These are phyloP conservation scores for Rhinoptilus africanus DNA, from an alignment of 2,113 vertebrate genomes.

Conservation along the genomic window DNA sequence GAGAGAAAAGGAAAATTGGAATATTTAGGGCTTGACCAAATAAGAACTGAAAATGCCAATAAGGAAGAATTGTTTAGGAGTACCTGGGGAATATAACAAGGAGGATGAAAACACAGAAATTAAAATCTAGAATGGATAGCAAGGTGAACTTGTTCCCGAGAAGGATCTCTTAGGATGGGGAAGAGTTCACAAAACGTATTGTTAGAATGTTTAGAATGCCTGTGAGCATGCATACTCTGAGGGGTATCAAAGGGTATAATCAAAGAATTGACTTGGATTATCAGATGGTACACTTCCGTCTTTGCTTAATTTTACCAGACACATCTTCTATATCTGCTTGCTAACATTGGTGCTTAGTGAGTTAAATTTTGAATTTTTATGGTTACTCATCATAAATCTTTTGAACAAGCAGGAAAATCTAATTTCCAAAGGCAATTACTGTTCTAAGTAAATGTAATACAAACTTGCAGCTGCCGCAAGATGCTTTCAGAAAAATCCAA, in stretches of 20 bases:
- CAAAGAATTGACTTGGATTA: background rate
- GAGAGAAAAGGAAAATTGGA: background rate
- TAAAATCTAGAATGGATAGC: background rate
- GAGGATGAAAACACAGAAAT: background rate
- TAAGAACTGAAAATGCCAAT: background rate
- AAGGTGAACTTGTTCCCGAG: background rate
- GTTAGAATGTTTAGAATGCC: background rate
- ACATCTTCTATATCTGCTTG: background rate
- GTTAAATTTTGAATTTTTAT: slow-evolving; percentile 35
- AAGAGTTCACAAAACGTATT: background rate
- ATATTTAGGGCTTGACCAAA: background rate
- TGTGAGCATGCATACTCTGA: background rate
- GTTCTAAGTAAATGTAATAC: slow-evolving; percentile 21
- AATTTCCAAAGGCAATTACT: slow-evolving; percentile 49
- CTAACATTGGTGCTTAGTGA: background rate
- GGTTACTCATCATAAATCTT: background rate
- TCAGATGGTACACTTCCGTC: background rate
- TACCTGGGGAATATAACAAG: background rate
- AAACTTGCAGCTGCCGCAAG: slow-evolving; percentile 45
- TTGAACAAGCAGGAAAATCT: slow-evolving; percentile 36
- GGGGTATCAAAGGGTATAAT: background rate
- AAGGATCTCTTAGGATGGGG: background rate
- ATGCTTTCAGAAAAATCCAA: slow-evolving; percentile 14
- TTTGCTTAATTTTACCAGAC: background rate
- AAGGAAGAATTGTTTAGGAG: background rate